These are phyloP conservation scores for Pachliopta kotzebuea DNA, from an alignment of 2,888 invertebrate genomes.

Conservation along the genomic window DNA sequence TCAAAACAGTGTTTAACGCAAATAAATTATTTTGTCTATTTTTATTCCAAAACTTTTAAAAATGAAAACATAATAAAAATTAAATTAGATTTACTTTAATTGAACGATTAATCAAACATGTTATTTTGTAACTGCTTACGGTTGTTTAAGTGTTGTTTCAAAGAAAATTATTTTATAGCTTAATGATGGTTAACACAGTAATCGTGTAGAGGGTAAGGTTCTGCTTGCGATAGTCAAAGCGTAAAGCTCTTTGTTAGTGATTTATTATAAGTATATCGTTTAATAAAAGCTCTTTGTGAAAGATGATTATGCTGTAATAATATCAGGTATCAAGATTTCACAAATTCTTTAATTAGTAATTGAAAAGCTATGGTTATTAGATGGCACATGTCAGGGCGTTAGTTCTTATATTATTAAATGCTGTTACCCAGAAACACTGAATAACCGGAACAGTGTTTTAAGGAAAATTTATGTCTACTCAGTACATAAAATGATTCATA, in stretches of 20 bases:
- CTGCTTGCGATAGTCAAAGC: background rate
- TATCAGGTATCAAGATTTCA: background rate
- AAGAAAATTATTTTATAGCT: conserved; percentile 10
- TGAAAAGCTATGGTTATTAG: background rate
- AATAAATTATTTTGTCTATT: too few species aligned
- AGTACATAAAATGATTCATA: conserved; percentile 10
- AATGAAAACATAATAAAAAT: too few species aligned
- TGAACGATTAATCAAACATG: background rate
- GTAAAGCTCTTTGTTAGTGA: conserved; percentile 4
- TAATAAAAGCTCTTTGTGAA: conserved; percentile 1
- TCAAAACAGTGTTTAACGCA: too few species aligned
- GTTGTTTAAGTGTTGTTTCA: conserved; percentile 5
- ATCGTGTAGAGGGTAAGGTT: conserved; percentile 8
- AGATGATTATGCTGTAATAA: background rate
- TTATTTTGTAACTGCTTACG: background rate
- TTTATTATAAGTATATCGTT: conserved; percentile 8
- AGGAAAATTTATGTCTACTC: conserved; percentile 20
- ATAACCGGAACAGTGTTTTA: background rate
- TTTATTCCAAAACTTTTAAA: too few species aligned
- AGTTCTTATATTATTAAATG: conserved; percentile 14
- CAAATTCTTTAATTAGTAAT: background rate
- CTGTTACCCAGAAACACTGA: conserved; percentile 10
- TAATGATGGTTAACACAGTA: conserved; percentile 5
- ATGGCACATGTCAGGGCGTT: background rate
- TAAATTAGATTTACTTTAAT: background rate